Percentiles rank a stretch among this genome's conserved stretches.
Evolutionary conservation across 2,888 invertebrate species (phyloP).

Genomic region (Diogma glabrata): DNA sequence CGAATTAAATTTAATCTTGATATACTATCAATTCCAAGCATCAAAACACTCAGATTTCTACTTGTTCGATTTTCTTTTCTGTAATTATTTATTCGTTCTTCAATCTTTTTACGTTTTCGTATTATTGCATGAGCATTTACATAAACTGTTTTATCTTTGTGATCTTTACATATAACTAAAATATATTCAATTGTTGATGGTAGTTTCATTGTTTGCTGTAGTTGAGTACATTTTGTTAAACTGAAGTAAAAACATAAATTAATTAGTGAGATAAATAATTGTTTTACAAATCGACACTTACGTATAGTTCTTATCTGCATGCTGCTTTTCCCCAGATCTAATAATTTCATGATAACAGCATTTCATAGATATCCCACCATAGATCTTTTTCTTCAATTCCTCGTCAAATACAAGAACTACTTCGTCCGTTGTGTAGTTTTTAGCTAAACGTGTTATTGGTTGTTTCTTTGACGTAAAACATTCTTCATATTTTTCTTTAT

Average conservation of each 20-base stretch:
- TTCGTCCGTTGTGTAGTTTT: constrained; percentile 22
- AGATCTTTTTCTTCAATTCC: constrained; percentile 22
- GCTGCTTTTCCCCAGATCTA: constrained; percentile 23
- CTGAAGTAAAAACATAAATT: constrained; percentile 15
- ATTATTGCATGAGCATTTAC: constrained; percentile 42
- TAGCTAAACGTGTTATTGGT: constrained; percentile 30
- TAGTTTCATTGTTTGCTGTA: constrained; percentile 32
- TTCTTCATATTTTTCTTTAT: constrained; percentile 40
- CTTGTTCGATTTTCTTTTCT: constrained; percentile 35
- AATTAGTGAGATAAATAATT: background rate
- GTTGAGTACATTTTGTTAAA: constrained; percentile 36
- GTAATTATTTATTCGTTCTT: constrained; percentile 32
- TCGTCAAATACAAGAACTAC: constrained; percentile 28
- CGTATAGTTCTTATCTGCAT: constrained; percentile 27
- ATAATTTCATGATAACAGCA: constrained; percentile 31
- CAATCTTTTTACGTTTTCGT: constrained; percentile 39
- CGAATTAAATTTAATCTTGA: constrained; percentile 66
- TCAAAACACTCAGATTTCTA: constrained; percentile 51
- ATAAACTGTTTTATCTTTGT: constrained; percentile 14
- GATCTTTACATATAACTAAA: constrained; percentile 39
- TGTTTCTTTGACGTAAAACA: constrained; percentile 34
- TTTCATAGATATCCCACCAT: constrained; percentile 19
- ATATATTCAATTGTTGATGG: constrained; percentile 37
- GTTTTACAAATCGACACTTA: background rate
- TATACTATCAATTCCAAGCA: constrained; percentile 77